These are phyloP conservation scores for Hypomecis atomaria DNA, from an alignment of 2,888 invertebrate genomes.

Conservation along the genomic window DNA sequence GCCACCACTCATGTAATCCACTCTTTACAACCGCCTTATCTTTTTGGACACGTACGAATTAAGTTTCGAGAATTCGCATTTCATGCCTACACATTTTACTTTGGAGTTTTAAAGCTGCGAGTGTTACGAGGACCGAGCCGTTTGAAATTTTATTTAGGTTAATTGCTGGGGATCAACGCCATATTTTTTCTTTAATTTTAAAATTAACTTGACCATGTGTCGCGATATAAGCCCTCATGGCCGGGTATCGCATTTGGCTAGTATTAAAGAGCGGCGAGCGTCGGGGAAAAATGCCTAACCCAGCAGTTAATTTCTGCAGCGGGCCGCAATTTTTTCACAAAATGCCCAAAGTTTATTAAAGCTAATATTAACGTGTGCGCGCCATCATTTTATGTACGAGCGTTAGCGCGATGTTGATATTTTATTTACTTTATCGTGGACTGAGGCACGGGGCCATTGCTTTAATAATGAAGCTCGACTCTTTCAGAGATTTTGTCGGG, in stretches of 20 bases:
- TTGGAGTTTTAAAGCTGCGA: conserved; percentile 46
- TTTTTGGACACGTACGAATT: conserved; percentile 52
- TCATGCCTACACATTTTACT: conserved; percentile 28
- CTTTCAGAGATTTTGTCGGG: conserved; percentile 75
- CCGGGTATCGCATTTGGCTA: conserved; percentile 64
- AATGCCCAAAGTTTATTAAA: conserved; percentile 74
- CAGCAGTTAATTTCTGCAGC: conserved; percentile 70
- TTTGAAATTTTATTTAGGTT: conserved; percentile 60
- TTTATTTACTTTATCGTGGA: conserved; percentile 76
- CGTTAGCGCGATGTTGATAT: conserved; percentile 77
- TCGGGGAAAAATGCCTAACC: conserved; percentile 66
- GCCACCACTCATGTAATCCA: conserved; percentile 59
- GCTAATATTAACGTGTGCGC: conserved; percentile 71
- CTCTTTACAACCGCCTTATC: conserved; percentile 57
- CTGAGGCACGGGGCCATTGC: conserved; percentile 61
- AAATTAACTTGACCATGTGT: conserved; percentile 71
- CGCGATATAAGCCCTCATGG: conserved; percentile 61
- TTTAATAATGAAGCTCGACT: conserved; percentile 74
- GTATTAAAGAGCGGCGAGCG: conserved; percentile 60
- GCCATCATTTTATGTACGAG: conserved; percentile 67
- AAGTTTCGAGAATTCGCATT: conserved; percentile 54
- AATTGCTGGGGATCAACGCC: conserved; percentile 54
- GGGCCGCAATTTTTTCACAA: conserved; percentile 67
- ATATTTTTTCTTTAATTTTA: conserved; percentile 70
- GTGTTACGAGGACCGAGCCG: conserved; percentile 41